Base-by-base conservation (phyloP, 2,888 invertebrate species). In the Drosophila incognita region DNA sequence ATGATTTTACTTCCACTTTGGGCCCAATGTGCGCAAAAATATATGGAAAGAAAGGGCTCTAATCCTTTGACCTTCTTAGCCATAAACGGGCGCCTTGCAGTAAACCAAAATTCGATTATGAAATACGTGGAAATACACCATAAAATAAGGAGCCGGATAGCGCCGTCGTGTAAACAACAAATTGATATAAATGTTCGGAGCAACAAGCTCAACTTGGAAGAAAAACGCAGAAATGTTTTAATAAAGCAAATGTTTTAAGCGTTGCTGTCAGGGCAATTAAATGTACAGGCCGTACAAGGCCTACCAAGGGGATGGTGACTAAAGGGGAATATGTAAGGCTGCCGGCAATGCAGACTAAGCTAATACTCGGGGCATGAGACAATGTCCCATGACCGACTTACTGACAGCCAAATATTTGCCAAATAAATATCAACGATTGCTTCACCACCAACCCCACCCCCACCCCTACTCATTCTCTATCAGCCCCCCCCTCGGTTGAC, bases 381-480 rank as follows among this genome's bases (percentile, higher is more conserved):
- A 82, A 74, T 82, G 76, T 65, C 59, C 61, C 57, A 54, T 65
- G 84, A 68, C 72, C 64, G 72, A 72, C 69, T 73, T 68, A 72
- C 71, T 72, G 79, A 83, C 87, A 79, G 63, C 57, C 83, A 80
- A 89, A 90, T 87, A 90, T 90, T 87, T 87, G 74, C 64, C 70
- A 86, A 87, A 86, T 86, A 86, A 88, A 87, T 83, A 89, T 86
- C 76, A 79, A 69, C 66, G 73, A 69, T 80, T 72, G 49, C 21
- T 54, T 52, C 13, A 51, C 15, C 53, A 10, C 18, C 49, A 42
- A n/a, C 27, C n/a, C 4, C 46, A 46, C 29, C 35, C 4, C 1
- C 21, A 21, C 15, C 36, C 8, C 3, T 24, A 13, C 24, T 7
- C n/a, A 24, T 24, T n/a, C 15, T 46, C 15, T 15, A 46, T 15